Evolutionary conservation across 2,113 vertebrate genomes (phyloP), one percentile per base, ranked within the genome.

Genomic region (Ceyx cyanopectus): DNA sequence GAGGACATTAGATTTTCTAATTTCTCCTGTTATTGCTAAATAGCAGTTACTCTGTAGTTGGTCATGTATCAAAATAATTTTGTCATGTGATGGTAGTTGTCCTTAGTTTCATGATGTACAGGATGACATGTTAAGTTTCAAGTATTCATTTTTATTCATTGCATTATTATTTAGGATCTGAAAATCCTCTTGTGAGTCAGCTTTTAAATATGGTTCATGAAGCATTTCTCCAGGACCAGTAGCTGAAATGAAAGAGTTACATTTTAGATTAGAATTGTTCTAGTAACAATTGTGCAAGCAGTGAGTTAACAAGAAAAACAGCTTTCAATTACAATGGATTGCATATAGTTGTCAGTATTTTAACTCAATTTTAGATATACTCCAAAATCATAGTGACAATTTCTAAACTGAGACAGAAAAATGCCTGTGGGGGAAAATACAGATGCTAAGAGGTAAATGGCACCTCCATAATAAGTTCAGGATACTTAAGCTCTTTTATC

Each of bases 361-460:
- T 89, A 93, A 45, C 29, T 68, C 24, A 29, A 1, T 53, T 30
- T 46, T 78, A 8, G 0, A 0, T 9, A 9, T 37, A 53, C 37
- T 14, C 21, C 7, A 26, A 54, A 81, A 66, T 66, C 14, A 18
- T 32, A 24, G 0, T 32, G 45, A 17, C 0, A 1, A 24, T 53
- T 85, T 86, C 16, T 81, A 27, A 81, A 66, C 5, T 56, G 66
- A 78, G n/a, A 40, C 50, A 73, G 77, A 85, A 79, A 91, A 85
- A 65, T 62, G 3, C 6, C 7, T 10, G 4, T 23, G 30, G 26
- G 21, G 9, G 6, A 75, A 43, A 84, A 58, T 17, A 51, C 29
- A 69, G 57, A 51, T 77, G 27, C 14, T 76, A 23, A 77, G 65
- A 69, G 20, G 10, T 65, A 56, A 57, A 45, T 58, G 8, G 13